Percentiles rank a stretch among this genome's conserved stretches.
Conservation (phyloP, 2,888 invertebrate species). For the Ophraella communa region DNA sequence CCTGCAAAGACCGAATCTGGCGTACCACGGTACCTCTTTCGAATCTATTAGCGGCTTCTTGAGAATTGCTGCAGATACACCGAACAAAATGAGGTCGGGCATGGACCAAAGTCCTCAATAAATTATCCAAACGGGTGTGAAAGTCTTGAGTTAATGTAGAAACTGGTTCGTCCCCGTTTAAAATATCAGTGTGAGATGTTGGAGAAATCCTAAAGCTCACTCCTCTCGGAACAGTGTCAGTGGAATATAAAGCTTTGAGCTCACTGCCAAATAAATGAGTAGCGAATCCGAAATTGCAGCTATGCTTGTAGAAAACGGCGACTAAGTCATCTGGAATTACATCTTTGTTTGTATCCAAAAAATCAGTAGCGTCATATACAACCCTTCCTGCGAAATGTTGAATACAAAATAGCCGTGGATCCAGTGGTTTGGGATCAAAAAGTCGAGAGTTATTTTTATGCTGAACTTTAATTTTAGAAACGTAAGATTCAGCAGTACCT, state of each 20-base stretch:
- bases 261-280: constrained; percentile 95
- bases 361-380: constrained; percentile 87
- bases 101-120: constrained; percentile 89
- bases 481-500: constrained; percentile 80
- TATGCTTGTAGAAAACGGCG: constrained; percentile 89
- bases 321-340: constrained; percentile 91
- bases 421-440: constrained; percentile 79
- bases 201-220: constrained; percentile 89
- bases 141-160: constrained; percentile 94
- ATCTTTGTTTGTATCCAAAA: constrained; percentile 91
- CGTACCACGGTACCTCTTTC: constrained; percentile 84
- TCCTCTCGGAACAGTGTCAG: constrained; percentile 77
- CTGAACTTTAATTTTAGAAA: constrained; percentile 78
- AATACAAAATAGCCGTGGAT: constrained; percentile 85
- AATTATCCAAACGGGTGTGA: constrained; percentile 90
- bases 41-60: constrained; percentile 82
- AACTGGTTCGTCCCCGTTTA: constrained; percentile 84
- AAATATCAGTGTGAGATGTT: constrained; percentile 81
- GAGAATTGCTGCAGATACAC: constrained; percentile 87
- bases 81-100: constrained; percentile 94
- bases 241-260: constrained; percentile 79
- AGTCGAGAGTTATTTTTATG: constrained; percentile 84
- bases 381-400: constrained; percentile 90
- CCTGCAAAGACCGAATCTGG: constrained; percentile 85
- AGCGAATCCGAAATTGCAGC: constrained; percentile 96